Evolutionary conservation across 2,113 vertebrate genomes (phyloP).

Genomic region (Boleophthalmus pectinirostris): DNA sequence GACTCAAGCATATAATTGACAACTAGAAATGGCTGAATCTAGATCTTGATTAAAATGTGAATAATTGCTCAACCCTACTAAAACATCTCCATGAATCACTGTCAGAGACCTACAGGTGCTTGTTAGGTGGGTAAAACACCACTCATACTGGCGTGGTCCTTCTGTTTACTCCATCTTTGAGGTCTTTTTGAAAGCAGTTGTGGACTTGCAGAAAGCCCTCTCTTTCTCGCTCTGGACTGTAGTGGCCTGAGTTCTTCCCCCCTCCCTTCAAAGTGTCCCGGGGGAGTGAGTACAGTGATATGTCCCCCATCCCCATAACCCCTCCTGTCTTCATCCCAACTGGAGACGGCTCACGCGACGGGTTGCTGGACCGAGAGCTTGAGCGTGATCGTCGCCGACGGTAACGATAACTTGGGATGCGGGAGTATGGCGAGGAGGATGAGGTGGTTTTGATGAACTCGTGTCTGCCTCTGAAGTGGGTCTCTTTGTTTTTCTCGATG

Average conservation of each 20-base stretch:
- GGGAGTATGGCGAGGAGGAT: slow-evolving; percentile 92
- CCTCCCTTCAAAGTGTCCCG: slow-evolving; percentile 76
- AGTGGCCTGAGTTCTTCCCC: slow-evolving; percentile 79
- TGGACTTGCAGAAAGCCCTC: slow-evolving; percentile 91
- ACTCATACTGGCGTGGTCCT: slow-evolving; percentile 95
- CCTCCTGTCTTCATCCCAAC: slow-evolving; percentile 76
- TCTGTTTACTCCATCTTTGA: slow-evolving; percentile 89
- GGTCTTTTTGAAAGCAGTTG: slow-evolving; percentile 94
- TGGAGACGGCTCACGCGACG: slow-evolving; percentile 88
- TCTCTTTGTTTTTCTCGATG: slow-evolving; percentile 96
- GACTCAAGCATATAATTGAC: no score
- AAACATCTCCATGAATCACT: not conserved
- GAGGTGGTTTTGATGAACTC: slow-evolving; percentile 88
- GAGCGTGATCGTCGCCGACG: slow-evolving; percentile 87
- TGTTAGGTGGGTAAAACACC: not conserved
- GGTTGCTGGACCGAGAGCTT: slow-evolving; percentile 91
- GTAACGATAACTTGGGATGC: slow-evolving; percentile 94
- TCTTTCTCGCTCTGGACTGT: slow-evolving; percentile 83
- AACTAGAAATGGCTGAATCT: no score
- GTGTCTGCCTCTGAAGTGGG: slow-evolving; percentile 82
- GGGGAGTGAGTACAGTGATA: slow-evolving; percentile 92
- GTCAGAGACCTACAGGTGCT: not conserved
- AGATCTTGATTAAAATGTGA: no score
- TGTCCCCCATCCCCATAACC: slow-evolving; percentile 75
- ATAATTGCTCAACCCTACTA: no score